Evolutionary conservation across 30 jellyfish, hydroid and myxozoan species (phyloP).

Genomic region (Calvadosia cruxmelitensis): DNA sequence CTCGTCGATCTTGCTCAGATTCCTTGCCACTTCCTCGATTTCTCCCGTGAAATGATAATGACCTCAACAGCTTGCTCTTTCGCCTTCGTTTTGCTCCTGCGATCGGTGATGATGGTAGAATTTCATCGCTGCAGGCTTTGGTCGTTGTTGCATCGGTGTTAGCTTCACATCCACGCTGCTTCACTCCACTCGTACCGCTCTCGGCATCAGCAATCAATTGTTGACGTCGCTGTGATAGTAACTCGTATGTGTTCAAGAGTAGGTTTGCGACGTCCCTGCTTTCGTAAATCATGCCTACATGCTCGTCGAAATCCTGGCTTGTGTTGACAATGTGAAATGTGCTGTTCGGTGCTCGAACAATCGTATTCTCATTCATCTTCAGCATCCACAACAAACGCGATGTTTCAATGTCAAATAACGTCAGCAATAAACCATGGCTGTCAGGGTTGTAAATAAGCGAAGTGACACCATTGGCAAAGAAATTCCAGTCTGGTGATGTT

Average conservation of each 20-base stretch:
- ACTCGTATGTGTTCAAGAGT: constrained; percentile 21
- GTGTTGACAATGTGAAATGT: constrained; percentile 52
- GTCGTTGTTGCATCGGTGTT: too few relatives aligned
- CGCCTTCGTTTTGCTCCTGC: background rate
- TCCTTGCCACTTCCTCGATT: background rate
- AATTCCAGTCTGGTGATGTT: constrained; percentile 58
- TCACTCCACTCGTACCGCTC: background rate
- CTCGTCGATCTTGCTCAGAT: background rate
- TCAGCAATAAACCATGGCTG: constrained; percentile 17
- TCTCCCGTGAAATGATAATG: constrained; percentile 17
- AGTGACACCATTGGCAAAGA: constrained; percentile 52
- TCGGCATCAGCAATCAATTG: background rate
- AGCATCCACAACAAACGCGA: constrained; percentile 49
- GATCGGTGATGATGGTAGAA: background rate
- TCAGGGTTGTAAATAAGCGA: constrained; percentile 37
- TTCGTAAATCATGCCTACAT: constrained; percentile 64
- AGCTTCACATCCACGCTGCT: too few relatives aligned
- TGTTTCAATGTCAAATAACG: constrained; percentile 24
- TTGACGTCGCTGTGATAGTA: background rate
- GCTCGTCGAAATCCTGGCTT: constrained; percentile 36
- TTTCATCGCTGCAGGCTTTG: background rate
- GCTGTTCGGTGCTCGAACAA: constrained; percentile 44
- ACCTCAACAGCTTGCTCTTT: constrained; percentile 23
- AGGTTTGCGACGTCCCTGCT: constrained; percentile 43
- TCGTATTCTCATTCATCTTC: constrained; percentile 23